These are phyloP conservation scores for Cynoglossus semilaevis DNA, from an alignment of 2,113 vertebrate genomes.

Conservation along the genomic window DNA sequence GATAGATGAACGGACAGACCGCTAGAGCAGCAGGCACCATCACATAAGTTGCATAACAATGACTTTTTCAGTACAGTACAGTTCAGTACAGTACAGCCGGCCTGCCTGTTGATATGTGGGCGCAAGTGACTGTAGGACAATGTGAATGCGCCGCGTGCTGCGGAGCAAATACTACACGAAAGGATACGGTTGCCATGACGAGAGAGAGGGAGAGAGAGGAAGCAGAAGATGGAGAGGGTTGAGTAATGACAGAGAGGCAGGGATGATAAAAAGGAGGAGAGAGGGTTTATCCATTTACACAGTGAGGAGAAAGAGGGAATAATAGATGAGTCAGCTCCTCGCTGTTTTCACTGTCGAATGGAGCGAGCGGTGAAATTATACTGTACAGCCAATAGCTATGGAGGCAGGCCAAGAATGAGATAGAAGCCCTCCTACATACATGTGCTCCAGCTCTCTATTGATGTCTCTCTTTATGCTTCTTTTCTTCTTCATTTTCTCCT, in stretches of 20 bases:
- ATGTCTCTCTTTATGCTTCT: conserved; percentile 22
- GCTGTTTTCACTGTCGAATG: conserved; percentile 37
- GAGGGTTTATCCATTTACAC: conserved; percentile 48
- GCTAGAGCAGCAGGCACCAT: conserved; percentile 59
- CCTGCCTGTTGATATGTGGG: conserved; percentile 75
- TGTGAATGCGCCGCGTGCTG: conserved; percentile 59
- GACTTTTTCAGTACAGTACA: conserved; percentile 56
- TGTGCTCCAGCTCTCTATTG: conserved; percentile 39
- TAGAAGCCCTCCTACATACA: conserved; percentile 56
- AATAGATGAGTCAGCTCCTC: conserved; percentile 70
- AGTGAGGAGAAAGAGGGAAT: conserved; percentile 56
- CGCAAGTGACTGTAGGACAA: conserved; percentile 70
- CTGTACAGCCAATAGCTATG: conserved; percentile 59
- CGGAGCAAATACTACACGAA: conserved; percentile 61
- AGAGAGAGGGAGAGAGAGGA: conserved; percentile 40
- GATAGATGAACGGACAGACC: conserved; percentile 43
- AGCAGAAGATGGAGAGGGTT: conserved; percentile 45
- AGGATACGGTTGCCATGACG: conserved; percentile 73
- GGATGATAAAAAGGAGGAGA: conserved; percentile 39
- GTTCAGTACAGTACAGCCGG: conserved; percentile 56
- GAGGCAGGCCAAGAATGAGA: conserved; percentile 56
- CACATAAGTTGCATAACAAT: conserved; percentile 74
- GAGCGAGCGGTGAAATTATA: conserved; percentile 58
- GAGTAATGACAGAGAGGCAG: conserved; percentile 49
- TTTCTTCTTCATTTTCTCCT: conserved; percentile 18